Conservation (phyloP, 2,888 invertebrate species). For the Andrena fulva region DNA sequence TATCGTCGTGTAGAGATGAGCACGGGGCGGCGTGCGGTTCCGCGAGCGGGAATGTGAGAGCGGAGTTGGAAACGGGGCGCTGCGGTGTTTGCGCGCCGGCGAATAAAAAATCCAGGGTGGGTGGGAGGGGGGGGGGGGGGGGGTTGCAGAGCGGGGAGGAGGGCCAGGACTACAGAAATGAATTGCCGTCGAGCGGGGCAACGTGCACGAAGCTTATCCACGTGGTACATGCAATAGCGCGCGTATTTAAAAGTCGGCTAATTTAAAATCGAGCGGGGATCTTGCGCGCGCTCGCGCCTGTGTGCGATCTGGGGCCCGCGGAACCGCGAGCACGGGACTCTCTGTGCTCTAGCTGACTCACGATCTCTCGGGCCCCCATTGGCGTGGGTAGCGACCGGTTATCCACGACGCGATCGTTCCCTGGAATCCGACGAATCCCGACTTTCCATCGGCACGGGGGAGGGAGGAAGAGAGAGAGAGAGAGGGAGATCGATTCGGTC, state of each 20-base stretch:
- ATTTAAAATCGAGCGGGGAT: slow-evolving; percentile 81
- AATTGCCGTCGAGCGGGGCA: slow-evolving; percentile 71
- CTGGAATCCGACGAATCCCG: slow-evolving; percentile 56
- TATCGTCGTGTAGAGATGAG: slow-evolving; percentile 69
- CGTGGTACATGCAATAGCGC: slow-evolving; percentile 76
- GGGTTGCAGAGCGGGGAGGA: too few relatives aligned
- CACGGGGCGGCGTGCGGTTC: slow-evolving; percentile 27
- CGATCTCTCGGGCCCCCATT: slow-evolving; percentile 66
- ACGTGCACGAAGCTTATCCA: slow-evolving; percentile 77
- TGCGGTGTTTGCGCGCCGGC: slow-evolving; percentile 37
- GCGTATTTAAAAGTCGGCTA: slow-evolving; percentile 80
- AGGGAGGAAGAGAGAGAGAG: not conserved
- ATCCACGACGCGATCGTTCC: slow-evolving; percentile 52
- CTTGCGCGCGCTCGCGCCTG: slow-evolving; percentile 67
- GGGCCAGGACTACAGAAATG: slow-evolving; percentile 56
- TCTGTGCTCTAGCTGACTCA: slow-evolving; percentile 73
- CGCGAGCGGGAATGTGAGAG: slow-evolving; percentile 7
- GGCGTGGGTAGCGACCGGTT: slow-evolving; percentile 60
- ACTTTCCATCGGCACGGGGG: slow-evolving; percentile 22
- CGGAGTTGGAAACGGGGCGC: slow-evolving; percentile 15
- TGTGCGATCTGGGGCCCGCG: slow-evolving; percentile 74
- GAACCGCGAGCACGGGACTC: slow-evolving; percentile 29
- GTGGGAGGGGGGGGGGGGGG: not conserved
- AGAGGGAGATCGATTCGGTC: slow-evolving; percentile 42
- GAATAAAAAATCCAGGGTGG: slow-evolving; percentile 49